Evolutionary conservation across 2,113 vertebrate genomes (phyloP), one percentile per base, ranked within the genome.

Genomic region (Pao palembangensis): DNA sequence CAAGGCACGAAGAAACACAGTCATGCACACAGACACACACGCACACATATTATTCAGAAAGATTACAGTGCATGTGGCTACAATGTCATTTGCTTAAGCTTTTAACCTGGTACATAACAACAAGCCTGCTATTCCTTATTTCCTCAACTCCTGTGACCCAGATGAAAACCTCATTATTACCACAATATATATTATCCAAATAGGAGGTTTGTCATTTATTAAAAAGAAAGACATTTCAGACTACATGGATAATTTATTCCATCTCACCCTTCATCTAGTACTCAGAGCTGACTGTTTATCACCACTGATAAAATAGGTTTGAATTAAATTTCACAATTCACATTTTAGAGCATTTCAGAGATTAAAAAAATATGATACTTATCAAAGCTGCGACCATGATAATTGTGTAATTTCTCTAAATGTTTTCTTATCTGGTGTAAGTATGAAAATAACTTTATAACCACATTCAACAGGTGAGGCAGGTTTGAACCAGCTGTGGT

Each of bases 101-200:
- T 28, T 73, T 73, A 76, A 78, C 85, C 83, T 69, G 72, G 62
- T 62, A 86, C 79, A 81, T 84, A 80, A 82, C 64, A 84, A 78
- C 83, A 85, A 58, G 80, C 79, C 72, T 63, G 75, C 86, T 82
- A 76, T 61, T 81, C 73, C 58, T 61, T 56, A 42, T 64, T 69
- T 46, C 60, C 75, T 42, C 72, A 62, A 75, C 59, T 71, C 61
- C 51, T 67, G 63, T 69, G 61, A 77, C 74, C 67, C 75, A 79
- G 80, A 86, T 82, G 78, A 88, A 85, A 81, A 79, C 77, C 75
- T 66, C 82, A 72, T 84, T 85, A 88, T 88, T 79, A 87, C 73
- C 82, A 78, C 76, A 86, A 72, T 87, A 78, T 87, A 75, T 81
- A 82, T 83, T 79, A 90, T 87, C 88, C 82, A 87, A 87, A 87